phyloP scores from a whole-genome alignment of 92 coral and sea anemone species.

The Nematostella vectensis region DNA sequence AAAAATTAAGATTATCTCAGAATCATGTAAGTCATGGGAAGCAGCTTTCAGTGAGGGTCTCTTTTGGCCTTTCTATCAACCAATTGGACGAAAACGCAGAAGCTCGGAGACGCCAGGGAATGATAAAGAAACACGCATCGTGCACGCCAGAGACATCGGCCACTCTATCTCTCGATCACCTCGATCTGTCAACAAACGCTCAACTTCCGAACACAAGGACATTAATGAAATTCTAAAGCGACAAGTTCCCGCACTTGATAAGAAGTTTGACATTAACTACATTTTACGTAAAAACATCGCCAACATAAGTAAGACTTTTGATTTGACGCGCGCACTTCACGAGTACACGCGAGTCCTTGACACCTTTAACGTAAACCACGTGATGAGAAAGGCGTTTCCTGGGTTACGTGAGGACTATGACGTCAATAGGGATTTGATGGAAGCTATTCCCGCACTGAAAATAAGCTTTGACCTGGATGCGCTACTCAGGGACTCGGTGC shows the following conservation, averaged over 20 bases:
- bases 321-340: conserved; percentile 1
- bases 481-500: conserved; percentile 3
- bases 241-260: neutral
- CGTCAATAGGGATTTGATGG: conserved; percentile 6
- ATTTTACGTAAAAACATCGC: conserved; percentile 1
- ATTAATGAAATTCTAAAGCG: conserved; percentile 4
- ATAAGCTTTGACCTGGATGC: conserved; percentile 2
- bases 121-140: neutral
- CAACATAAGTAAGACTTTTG: conserved; percentile 12
- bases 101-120: neutral
- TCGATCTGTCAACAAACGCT: no score
- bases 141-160: no score
- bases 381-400: conserved; percentile 11
- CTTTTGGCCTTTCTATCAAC: neutral
- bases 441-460: conserved; percentile 12
- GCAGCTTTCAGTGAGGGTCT: conserved; percentile 8
- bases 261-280: conserved; percentile 7
- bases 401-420: conserved; percentile 13
- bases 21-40: conserved; percentile 6
- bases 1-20: conserved; percentile 4
- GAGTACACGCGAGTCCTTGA: conserved; percentile 5
- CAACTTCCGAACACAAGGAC: neutral
- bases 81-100: neutral
- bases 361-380: conserved; percentile 6
- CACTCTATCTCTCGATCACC: no score